Evolutionary conservation across 2,113 vertebrate species (phyloP), one percentile per base, ranked within the genome.

Genomic region (Otis tarda): DNA sequence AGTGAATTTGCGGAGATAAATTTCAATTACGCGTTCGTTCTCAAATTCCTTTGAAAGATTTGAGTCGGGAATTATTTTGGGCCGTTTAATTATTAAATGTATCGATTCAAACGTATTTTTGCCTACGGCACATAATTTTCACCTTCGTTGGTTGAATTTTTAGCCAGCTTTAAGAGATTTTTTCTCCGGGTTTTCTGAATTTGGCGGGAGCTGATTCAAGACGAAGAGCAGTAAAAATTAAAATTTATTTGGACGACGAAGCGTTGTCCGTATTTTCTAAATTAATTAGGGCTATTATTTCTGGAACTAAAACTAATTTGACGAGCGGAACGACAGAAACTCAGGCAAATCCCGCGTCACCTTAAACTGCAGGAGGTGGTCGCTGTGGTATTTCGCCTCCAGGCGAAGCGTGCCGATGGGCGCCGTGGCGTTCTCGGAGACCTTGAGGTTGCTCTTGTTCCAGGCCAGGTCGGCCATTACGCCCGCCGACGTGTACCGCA

Each of bases 351-450:
- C 55, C 64, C 11, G 30, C 41, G 24, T 67, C 88, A 99, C 99
- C 98, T 99, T 99, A 92, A 99, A 99, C n/a, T 98, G 98, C 31
- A 99, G 90, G 97, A 99, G 97, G 30, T 98, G 76, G 37, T 96
- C 75, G 69, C 64, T 98, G 88, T 98, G 98, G 85, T 98, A 99
- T 43, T 43, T 98, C 95, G 99, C 97, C 35, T 99, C 97, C 67
- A 99, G 98, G 27, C 90, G 90, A 37, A 99, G 98, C 9, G 19
- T 97, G 56, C 97, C 24, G 24, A 99, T 98, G 68, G 98, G 97
- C 4, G 47, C 64, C 3, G 97, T 98, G 1, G 70, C 75, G 2
- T 80, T 35, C 2, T 83, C 88, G 5, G 86, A 87, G 12, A 50
- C 88, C 80, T 43, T 82, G 43, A 50, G 30, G 11, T 87, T 93